Evolutionary conservation across 2,888 invertebrate species (phyloP).

Genomic region (Podabrus alpinus): DNA sequence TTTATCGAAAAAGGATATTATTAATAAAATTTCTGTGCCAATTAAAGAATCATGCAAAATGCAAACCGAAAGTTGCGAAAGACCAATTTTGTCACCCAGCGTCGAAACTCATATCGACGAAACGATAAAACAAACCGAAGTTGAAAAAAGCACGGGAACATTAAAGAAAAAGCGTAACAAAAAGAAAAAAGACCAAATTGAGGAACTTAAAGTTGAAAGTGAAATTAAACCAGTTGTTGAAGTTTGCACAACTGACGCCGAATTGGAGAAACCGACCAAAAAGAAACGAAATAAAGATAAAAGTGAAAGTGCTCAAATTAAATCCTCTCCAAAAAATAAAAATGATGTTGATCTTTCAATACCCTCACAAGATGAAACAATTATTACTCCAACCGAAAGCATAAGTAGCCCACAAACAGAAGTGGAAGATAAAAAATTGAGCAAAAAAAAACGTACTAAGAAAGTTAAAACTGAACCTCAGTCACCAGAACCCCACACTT

Average conservation of each 20-base stretch:
- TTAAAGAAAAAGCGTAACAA: not conserved
- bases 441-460: not conserved
- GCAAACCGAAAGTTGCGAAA: not conserved
- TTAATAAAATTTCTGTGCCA: not conserved
- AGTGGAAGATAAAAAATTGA: not conserved
- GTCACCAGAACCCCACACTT: not conserved
- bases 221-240: not conserved
- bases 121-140: not conserved
- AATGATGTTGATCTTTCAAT: not conserved
- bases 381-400: not conserved
- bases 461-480: not conserved
- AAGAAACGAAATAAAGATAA: not conserved
- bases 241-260: not conserved
- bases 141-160: not conserved
- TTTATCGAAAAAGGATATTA: slow-evolving; percentile 36
- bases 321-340: not conserved
- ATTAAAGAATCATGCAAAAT: not conserved
- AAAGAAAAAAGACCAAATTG: not conserved
- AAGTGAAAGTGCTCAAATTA: not conserved
- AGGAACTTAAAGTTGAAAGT: not conserved
- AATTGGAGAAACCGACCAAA: not conserved
- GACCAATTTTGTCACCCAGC: not conserved
- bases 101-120: not conserved
- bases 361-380: not conserved
- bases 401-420: not conserved